Evolutionary conservation across 1,140 invertebrate species (phyloP).

Genomic region (Formica selysi): DNA sequence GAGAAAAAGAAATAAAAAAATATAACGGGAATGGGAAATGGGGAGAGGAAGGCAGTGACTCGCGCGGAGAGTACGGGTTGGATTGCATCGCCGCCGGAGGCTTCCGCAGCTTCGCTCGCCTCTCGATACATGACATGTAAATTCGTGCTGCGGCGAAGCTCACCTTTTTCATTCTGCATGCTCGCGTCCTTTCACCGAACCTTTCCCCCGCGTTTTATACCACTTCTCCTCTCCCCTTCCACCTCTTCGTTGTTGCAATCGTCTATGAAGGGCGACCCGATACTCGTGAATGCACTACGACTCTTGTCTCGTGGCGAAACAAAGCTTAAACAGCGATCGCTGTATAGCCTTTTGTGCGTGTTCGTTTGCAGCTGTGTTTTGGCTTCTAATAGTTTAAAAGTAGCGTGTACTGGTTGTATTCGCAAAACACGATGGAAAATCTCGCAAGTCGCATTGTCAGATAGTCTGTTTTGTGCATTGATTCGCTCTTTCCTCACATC

Average conservation of each 20-base stretch:
- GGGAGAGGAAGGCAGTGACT: conserved; percentile 13
- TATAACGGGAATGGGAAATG: not conserved
- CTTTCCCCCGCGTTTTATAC: conserved; percentile 16
- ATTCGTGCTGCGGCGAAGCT: conserved; percentile 51
- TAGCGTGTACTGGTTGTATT: not conserved
- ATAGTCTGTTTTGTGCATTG: not conserved
- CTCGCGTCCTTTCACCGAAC: conserved; percentile 44
- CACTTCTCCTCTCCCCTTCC: not conserved
- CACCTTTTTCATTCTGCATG: conserved; percentile 62
- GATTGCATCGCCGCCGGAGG: conserved; percentile 58
- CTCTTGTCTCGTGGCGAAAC: conserved; percentile 41
- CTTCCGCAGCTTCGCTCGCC: conserved; percentile 49
- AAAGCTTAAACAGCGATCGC: conserved; percentile 51
- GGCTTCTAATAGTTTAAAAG: conserved; percentile 28
- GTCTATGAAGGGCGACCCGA: not conserved
- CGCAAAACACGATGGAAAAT: not conserved
- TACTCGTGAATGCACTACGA: conserved; percentile 54
- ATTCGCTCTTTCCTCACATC: not conserved
- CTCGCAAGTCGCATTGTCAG: not conserved
- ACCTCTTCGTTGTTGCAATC: not conserved
- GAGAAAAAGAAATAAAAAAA: not conserved
- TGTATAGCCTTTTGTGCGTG: conserved; percentile 25
- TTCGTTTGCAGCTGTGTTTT: not conserved
- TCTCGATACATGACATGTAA: conserved; percentile 72
- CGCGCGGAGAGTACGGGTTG: conserved; percentile 7